Percentiles rank a stretch among this genome's conserved stretches.
Evolutionary conservation across 1,140 invertebrate genomes (phyloP).

Genomic region (Semibalanus balanoides): DNA sequence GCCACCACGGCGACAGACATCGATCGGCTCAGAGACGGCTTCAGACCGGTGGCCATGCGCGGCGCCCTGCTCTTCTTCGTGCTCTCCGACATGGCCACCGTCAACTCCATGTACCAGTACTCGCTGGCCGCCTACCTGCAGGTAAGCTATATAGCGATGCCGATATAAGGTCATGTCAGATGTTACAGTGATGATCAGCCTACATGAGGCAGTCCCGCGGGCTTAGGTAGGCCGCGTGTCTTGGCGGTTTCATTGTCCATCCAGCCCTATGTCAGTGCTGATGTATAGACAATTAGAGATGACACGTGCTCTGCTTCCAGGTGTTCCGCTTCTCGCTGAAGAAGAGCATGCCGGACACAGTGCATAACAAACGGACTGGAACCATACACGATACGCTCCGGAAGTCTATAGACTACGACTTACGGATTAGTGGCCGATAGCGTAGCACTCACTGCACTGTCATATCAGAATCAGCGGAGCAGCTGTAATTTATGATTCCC

Average conservation of each 20-base stretch:
- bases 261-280: too few species aligned
- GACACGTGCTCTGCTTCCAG: too few species aligned
- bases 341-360: not conserved
- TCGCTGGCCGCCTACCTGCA: slow-evolving; percentile 58
- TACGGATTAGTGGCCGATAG: slow-evolving; percentile 51
- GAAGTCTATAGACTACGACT: slow-evolving; percentile 80
- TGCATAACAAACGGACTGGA: not conserved
- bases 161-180: too few species aligned
- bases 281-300: too few species aligned
- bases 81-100: slow-evolving; percentile 63
- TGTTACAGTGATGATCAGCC: too few species aligned
- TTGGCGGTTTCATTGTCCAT: too few species aligned
- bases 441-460: too few species aligned
- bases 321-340: not conserved
- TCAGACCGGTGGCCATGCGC: slow-evolving; percentile 59
- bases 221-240: too few species aligned
- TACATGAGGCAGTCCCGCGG: too few species aligned
- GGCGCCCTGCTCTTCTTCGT: slow-evolving; percentile 82
- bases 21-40: slow-evolving; percentile 62
- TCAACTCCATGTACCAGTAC: slow-evolving; percentile 85
- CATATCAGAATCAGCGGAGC: too few species aligned
- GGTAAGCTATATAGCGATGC: too few species aligned
- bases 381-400: not conserved
- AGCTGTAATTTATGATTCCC: too few species aligned
- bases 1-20: slow-evolving; percentile 58